phyloP scores from a whole-genome alignment of 2,888 invertebrate species.

The Cordilura impudica region DNA sequence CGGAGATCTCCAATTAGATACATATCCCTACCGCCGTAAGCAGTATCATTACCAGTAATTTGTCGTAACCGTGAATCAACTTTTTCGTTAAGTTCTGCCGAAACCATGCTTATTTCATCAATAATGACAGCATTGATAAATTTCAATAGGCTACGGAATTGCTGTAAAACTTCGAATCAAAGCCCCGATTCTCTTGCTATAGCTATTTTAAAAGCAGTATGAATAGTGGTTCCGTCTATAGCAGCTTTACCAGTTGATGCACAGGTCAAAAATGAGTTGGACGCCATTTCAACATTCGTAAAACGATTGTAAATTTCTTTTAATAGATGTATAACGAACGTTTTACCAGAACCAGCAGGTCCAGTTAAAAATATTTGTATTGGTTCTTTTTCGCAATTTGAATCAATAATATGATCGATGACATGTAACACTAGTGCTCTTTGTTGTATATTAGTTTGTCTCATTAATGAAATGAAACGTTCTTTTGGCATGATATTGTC shows the following conservation, averaged over 20 bases:
- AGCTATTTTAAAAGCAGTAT: conserved; percentile 71
- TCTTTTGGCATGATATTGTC: conserved; percentile 65
- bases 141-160: conserved; percentile 61
- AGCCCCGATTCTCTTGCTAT: conserved; percentile 63
- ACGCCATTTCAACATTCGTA: conserved; percentile 70
- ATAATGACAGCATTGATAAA: conserved; percentile 68
- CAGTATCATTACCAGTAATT: conserved; percentile 65
- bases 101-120: conserved; percentile 73
- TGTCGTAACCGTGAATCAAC: conserved; percentile 70
- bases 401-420: conserved; percentile 52
- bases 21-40: no score
- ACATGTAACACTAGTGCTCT: conserved; percentile 61
- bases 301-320: conserved; percentile 77
- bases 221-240: conserved; percentile 74
- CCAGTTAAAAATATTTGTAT: conserved; percentile 67
- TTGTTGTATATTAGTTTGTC: conserved; percentile 63
- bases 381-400: conserved; percentile 34
- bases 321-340: conserved; percentile 65
- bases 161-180: conserved; percentile 61
- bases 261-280: conserved; percentile 74
- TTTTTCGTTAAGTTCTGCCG: conserved; percentile 46
- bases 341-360: no score
- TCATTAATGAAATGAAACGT: conserved; percentile 63
- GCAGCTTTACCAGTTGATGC: conserved; percentile 75
- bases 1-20: no score